phyloP scores from a whole-genome alignment of 2,797 vertebrate genomes.

The Austrolebias charrua region DNA sequence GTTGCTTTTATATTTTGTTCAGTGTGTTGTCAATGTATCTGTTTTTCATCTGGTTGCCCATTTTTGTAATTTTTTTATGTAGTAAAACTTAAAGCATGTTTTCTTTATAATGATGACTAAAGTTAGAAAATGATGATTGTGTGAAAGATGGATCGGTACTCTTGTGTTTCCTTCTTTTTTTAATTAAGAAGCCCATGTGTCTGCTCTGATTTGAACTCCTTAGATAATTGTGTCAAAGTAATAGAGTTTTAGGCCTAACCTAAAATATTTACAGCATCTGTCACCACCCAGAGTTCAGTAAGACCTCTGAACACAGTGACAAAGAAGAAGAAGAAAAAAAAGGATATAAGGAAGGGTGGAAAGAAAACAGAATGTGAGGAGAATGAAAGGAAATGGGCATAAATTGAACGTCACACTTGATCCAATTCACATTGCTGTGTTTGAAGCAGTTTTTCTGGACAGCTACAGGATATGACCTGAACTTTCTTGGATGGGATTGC shows the following conservation, averaged over 20 bases:
- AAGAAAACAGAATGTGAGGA: constrained; percentile 22
- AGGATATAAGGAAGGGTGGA: constrained; percentile 12
- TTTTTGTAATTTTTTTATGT: too few relatives aligned
- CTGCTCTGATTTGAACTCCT: not conserved
- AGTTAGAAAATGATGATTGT: too few relatives aligned
- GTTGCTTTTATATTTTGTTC: too few relatives aligned
- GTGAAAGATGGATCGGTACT: not conserved
- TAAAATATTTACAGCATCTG: constrained; percentile 1
- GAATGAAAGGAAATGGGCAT: constrained; percentile 30
- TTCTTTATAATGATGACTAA: too few relatives aligned
- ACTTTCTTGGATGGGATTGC: constrained; percentile 29
- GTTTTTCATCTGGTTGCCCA: too few relatives aligned
- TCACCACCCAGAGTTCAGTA: not conserved
- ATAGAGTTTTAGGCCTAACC: not conserved
- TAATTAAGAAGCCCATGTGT: not conserved
- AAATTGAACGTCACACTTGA: constrained; percentile 35
- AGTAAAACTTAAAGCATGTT: too few relatives aligned
- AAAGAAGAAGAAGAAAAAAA: constrained; percentile 24
- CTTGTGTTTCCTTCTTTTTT: not conserved
- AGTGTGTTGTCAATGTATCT: too few relatives aligned
- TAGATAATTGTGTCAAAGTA: not conserved
- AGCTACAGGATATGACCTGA: constrained; percentile 20
- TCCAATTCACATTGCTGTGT: constrained; percentile 29
- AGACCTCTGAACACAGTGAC: not conserved
- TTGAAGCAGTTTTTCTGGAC: constrained; percentile 33